phyloP scores from a whole-genome alignment of 2,113 vertebrate species.

The Geococcyx californianus region DNA sequence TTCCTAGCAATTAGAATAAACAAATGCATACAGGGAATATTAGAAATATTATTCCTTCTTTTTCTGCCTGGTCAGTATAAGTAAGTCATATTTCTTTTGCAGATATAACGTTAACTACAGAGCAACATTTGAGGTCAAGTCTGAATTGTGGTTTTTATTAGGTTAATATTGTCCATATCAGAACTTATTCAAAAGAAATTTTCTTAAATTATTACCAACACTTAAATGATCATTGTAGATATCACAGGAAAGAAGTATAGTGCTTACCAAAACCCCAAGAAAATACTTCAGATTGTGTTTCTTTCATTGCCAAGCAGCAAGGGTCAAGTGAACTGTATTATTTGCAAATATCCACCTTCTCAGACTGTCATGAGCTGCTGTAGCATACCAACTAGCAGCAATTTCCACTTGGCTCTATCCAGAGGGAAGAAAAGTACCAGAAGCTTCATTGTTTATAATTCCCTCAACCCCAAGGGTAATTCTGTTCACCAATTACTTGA shows the following conservation, averaged over 20 bases:
- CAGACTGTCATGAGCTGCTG: conserved; percentile 2
- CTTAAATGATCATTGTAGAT: conserved; percentile 25
- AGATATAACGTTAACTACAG: background rate
- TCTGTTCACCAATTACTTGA: conserved; percentile 72
- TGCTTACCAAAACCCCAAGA: conserved; percentile 50
- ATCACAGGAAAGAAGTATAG: conserved; percentile 19
- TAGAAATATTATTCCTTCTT: background rate
- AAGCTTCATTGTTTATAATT: conserved; percentile 39
- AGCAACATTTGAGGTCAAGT: background rate
- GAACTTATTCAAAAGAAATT: conserved; percentile 8
- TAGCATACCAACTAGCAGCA: conserved; percentile 45
- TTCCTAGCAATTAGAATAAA: background rate
- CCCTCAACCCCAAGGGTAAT: conserved; percentile 56
- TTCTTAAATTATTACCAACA: background rate
- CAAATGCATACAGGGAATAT: background rate
- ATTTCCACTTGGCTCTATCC: conserved; percentile 47
- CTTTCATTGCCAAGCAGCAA: background rate
- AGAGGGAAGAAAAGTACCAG: conserved; percentile 51
- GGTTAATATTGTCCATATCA: background rate
- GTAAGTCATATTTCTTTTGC: background rate
- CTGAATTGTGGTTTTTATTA: conserved; percentile 3
- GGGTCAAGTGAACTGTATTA: background rate
- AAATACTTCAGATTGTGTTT: conserved; percentile 33
- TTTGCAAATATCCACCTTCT: conserved; percentile 31
- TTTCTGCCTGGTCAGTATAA: background rate